A percentile compares a stretch with the other conserved stretches of the same genome.
These are phyloP conservation scores for Urocolius indicus DNA, from an alignment of 2,113 vertebrate genomes.

Conservation along the genomic window DNA sequence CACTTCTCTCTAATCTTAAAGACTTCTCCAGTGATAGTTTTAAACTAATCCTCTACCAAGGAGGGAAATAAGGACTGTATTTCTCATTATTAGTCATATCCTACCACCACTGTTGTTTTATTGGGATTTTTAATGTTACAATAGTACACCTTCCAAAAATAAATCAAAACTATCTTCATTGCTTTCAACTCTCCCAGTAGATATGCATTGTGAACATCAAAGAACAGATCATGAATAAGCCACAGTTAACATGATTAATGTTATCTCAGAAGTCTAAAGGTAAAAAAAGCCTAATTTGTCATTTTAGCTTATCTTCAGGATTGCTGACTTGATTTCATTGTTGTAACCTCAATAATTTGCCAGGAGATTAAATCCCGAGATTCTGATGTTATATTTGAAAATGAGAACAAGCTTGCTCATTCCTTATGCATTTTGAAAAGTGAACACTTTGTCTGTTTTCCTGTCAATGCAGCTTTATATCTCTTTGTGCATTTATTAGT, in stretches of 20 bases:
- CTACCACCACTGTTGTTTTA: not conserved
- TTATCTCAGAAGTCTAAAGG: not conserved
- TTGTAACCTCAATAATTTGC: constrained; percentile 24
- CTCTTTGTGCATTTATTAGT: constrained; percentile 2
- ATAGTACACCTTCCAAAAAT: constrained; percentile 9
- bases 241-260: constrained; percentile 47
- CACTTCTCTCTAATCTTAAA: not conserved
- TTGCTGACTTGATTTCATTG: constrained; percentile 23
- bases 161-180: constrained; percentile 21
- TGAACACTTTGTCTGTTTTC: constrained; percentile 1
- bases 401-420: not conserved
- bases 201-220: constrained; percentile 23
- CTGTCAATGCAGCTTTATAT: not conserved
- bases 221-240: constrained; percentile 7
- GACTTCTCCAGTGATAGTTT: not conserved
- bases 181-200: constrained; percentile 13
- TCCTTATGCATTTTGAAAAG: constrained; percentile 16
- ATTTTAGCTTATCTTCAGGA: constrained; percentile 49
- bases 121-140: not conserved
- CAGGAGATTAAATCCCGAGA: not conserved
- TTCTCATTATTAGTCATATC: not conserved
- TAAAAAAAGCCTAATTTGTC: constrained; percentile 29
- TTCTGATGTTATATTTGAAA: not conserved
- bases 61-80: not conserved
- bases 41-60: not conserved